Percentiles rank a stretch among this genome's conserved stretches.
These are phyloP conservation scores for Pardosa pseudoannulata DNA, from an alignment of 2,888 invertebrate species.

Conservation along the genomic window DNA sequence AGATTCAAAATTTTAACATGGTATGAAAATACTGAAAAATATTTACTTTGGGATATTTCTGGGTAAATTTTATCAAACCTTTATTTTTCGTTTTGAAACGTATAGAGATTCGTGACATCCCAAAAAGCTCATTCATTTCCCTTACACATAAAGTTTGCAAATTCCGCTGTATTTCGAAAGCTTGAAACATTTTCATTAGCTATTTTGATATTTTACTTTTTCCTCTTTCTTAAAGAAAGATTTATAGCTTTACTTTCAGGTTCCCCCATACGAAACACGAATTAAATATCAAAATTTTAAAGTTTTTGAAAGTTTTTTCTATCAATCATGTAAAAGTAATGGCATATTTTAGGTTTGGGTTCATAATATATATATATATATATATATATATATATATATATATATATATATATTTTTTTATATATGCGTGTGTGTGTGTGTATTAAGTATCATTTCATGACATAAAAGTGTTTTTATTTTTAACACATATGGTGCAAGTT, in stretches of 20 bases:
- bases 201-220: background rate
- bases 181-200: slow-evolving; percentile 4
- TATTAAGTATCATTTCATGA: too few relatives aligned
- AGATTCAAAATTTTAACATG: too few relatives aligned
- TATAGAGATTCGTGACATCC: slow-evolving; percentile 1
- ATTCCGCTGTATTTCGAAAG: background rate
- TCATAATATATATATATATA: background rate
- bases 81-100: background rate
- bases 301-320: slow-evolving; percentile 53
- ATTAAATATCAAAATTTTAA: slow-evolving; percentile 1
- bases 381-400: too few relatives aligned
- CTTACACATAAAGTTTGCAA: background rate
- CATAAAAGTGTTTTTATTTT: too few relatives aligned
- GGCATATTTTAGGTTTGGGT: background rate
- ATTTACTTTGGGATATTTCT: background rate
- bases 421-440: too few relatives aligned
- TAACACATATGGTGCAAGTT: too few relatives aligned
- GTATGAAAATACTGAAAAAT: too few relatives aligned
- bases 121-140: background rate
- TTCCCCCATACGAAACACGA: background rate
- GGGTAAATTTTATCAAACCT: background rate
- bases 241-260: background rate
- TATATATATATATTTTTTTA: too few relatives aligned
- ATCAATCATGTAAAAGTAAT: slow-evolving; percentile 61
- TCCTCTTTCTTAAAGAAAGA: background rate